Conservation (phyloP, 2,888 invertebrate species). For the Aphodius granarius region DNA sequence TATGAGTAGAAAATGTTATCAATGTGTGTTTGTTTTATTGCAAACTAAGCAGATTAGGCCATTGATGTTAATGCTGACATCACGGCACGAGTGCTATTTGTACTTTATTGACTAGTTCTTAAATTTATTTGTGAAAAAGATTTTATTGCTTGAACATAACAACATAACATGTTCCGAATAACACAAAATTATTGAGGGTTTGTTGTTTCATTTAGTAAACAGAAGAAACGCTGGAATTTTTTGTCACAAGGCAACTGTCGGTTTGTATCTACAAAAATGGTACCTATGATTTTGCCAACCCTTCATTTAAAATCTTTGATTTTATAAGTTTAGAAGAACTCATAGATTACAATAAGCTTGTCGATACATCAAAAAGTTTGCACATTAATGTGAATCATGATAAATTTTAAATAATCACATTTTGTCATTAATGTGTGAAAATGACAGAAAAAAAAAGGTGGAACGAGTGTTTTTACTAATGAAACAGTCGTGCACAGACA, state of each 20-base stretch:
- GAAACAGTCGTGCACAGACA: too few species aligned
- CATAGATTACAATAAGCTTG: not conserved
- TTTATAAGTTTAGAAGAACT: too few species aligned
- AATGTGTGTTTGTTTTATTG: too few species aligned
- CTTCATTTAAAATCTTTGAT: slow-evolving; percentile 1
- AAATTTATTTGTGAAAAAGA: slow-evolving; percentile 1
- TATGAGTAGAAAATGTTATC: too few species aligned
- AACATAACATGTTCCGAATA: not conserved
- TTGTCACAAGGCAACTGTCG: not conserved
- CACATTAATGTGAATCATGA: not conserved
- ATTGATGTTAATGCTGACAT: not conserved
- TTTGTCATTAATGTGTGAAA: not conserved
- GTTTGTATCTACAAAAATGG: not conserved
- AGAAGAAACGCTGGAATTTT: not conserved
- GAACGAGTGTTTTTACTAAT: too few species aligned
- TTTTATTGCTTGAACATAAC: slow-evolving; percentile 1
- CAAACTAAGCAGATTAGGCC: not conserved
- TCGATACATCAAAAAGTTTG: not conserved
- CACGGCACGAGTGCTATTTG: slow-evolving; percentile 1
- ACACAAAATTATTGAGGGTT: not conserved
- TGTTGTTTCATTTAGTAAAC: not conserved
- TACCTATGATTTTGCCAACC: slow-evolving; percentile 3
- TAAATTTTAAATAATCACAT: not conserved
- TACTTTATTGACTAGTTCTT: not conserved
- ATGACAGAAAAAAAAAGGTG: too few species aligned